Evolutionary conservation across 2,113 vertebrate genomes (phyloP), one percentile per base, ranked within the genome.

Genomic region (Chrysochloris asiatica): DNA sequence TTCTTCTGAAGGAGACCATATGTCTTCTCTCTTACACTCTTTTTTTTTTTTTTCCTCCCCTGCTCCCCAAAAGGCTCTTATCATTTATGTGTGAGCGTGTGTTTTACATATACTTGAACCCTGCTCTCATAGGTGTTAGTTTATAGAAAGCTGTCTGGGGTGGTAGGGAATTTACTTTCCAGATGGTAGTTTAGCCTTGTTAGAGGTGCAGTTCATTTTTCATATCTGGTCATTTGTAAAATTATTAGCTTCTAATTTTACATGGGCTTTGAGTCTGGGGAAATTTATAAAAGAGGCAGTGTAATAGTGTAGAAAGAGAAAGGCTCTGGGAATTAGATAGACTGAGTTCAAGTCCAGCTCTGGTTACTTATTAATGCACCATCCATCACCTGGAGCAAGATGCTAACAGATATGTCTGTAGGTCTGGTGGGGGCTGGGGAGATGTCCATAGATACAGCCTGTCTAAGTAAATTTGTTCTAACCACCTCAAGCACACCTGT

Each of bases 151-250:
- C 17, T 78, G 33, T 82, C 43, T 71, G 59, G 41, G 17, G 19
- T 41, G 52, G 82, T 81, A 82, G 75, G 72, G 88, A 86, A 69
- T 92, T 36, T 76, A 82, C 54, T 78, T 91, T 93, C 17, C 80
- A 69, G 33, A 6, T 83, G 72, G 36, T 72, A 76, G 38, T 89
- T 91, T 72, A 41, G 26, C 7, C n/a, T 94, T 91, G 43, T 75
- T 4, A 75, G 50, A 86, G 67, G 56, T 86, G 0, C 84, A 56
- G 81, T 94, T 95, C 54, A 88, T 71, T 94, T 95, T 95, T 94
- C n/a, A 28, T 45, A 76, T 84, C 16, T 90, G 41, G 33, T 93
- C 72, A 83, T 50, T 92, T 93, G n/a, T 94, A 14, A 92, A 85
- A 84, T 76, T 77, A 41, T 54, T 76, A 86, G 26, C 65, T 76